Evolutionary conservation across 2,797 vertebrate species (phyloP), one percentile per base, ranked within the genome.

Genomic region (Sebastes hubbsi): DNA sequence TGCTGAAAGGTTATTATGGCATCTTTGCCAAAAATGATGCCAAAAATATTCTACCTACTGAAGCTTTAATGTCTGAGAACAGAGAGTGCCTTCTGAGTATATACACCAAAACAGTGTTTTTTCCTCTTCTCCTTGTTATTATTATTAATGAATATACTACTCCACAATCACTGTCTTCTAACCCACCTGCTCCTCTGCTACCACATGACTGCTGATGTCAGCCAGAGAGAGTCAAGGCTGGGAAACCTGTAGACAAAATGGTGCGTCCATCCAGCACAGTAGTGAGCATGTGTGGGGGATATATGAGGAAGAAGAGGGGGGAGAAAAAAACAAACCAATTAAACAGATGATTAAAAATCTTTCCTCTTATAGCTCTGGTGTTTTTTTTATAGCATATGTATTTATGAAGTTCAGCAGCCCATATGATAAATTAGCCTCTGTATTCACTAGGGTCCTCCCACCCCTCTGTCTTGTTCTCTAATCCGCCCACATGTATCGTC

Each of bases 401-500:
- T 90, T 74, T 74, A 79, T 87, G 75, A 90, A 92, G 86, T 91
- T 92, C 78, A 89, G 65, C 76, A 86, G 55, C 77, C 69, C 69
- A 42, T 83, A 88, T 82, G 83, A 91, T 72, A 83, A 90, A 92
- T 90, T 88, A 93, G 89, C 91, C 93, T 89, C 73, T 83, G 81
- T 84, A 79, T 92, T 78, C 89, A 88, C 80, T 78, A 83, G 92
- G 92, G 90, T 91, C 92, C 93, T 93, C 92, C 93, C 93, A 88
- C 90, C 91, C 81, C 83, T 84, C 88, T 84, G 86, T 90, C 87
- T 88, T 92, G 63, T 90, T 89, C 92, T 94, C 91, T 91, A 82
- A 94, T 94, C 94, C 94, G 92, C 95, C 95, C 94, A 94, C 95
- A 95, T 92, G 92, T 88, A 91, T 88, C 92, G 94, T 94, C 94